These are phyloP conservation scores for Silurus asotus DNA, from an alignment of 2,113 vertebrate genomes.

Conservation along the genomic window DNA sequence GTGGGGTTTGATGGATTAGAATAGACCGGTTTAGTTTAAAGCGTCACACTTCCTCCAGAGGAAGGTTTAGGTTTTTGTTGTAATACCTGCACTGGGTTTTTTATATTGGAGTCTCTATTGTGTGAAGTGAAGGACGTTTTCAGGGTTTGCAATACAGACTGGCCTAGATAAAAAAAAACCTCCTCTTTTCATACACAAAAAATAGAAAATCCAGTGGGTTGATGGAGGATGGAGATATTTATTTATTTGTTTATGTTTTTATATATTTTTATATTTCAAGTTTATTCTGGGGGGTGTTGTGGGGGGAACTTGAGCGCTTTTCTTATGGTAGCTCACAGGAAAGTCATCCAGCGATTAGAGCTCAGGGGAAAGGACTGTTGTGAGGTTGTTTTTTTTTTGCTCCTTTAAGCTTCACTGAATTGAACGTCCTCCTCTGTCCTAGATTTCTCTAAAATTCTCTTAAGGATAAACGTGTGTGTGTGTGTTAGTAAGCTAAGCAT, in stretches of 20 bases:
- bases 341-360: neutral
- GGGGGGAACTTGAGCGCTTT: slow-evolving; percentile 17
- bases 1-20: neutral
- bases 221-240: neutral
- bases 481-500: neutral
- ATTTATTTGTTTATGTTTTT: neutral
- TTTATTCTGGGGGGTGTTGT: neutral
- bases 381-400: neutral
- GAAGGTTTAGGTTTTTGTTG: neutral
- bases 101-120: too few species aligned
- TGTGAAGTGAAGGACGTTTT: neutral
- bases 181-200: neutral
- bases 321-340: slow-evolving; percentile 31
- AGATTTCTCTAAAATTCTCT: neutral
- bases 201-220: neutral
- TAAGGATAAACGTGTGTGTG: neutral
- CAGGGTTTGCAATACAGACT: neutral
- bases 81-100: neutral
- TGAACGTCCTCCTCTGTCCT: neutral
- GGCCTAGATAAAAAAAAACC: neutral
- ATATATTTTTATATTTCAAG: too few species aligned
- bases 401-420: slow-evolving; percentile 6
- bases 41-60: neutral
- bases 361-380: neutral
- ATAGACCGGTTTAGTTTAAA: neutral